phyloP scores from a whole-genome alignment of 2,888 invertebrate species.

The Philereme transversata region DNA sequence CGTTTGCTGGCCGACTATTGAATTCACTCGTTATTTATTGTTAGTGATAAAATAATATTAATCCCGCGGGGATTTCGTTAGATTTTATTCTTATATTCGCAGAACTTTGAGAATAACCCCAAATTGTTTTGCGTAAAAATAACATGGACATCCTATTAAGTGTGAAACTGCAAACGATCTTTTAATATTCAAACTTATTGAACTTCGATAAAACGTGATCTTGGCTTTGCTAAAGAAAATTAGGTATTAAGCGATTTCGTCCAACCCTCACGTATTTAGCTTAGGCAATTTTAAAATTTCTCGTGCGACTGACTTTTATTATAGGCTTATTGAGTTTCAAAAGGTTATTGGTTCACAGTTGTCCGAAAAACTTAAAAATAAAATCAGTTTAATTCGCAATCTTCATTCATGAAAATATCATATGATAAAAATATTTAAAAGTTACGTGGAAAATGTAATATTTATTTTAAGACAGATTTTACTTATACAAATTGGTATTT shows the following conservation, averaged over 20 bases:
- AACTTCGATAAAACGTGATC: conserved; percentile 51
- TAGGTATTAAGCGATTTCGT: conserved; percentile 43
- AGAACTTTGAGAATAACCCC: conserved; percentile 72
- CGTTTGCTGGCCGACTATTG: conserved; percentile 71
- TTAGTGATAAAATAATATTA: conserved; percentile 83
- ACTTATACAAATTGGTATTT: too few species aligned
- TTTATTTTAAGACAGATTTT: too few species aligned
- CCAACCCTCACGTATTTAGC: conserved; percentile 34
- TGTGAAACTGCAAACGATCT: conserved; percentile 45
- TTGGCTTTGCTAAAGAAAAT: conserved; percentile 43
- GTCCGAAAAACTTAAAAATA: background rate
- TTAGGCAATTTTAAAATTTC: conserved; percentile 37
- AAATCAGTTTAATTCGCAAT: conserved; percentile 28
- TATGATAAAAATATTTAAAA: too few species aligned
- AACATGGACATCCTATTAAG: conserved; percentile 59
- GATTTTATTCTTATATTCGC: conserved; percentile 78
- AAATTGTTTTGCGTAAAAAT: conserved; percentile 54
- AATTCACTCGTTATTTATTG: conserved; percentile 82
- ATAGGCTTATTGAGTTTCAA: conserved; percentile 10
- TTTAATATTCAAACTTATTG: conserved; percentile 28
- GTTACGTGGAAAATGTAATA: too few species aligned
- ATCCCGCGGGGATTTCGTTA: conserved; percentile 78
- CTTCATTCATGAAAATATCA: conserved; percentile 24
- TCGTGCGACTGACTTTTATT: conserved; percentile 23
- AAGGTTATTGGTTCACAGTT: background rate